Evolutionary conservation across 2,797 vertebrate species (phyloP).

Genomic region (Urophycis tenuis): DNA sequence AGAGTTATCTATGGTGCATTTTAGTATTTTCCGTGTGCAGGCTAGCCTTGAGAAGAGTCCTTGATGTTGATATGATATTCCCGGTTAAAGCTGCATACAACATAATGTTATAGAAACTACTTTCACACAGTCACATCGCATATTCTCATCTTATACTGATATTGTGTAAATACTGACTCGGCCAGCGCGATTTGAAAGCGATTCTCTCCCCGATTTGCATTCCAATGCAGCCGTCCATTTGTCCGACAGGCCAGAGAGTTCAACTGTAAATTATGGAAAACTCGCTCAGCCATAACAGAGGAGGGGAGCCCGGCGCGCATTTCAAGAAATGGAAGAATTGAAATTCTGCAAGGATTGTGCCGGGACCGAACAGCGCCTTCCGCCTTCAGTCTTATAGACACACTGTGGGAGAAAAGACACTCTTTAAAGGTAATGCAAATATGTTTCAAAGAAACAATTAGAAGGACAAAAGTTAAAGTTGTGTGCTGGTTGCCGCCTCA

Average conservation of each 20-base stretch:
- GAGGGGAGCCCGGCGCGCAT: not conserved
- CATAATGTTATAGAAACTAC: not conserved
- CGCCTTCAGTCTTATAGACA: not conserved
- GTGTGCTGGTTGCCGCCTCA: not conserved
- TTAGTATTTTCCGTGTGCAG: not conserved
- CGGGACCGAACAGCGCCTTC: not conserved
- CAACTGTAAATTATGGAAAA: slow-evolving; percentile 12
- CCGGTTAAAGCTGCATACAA: not conserved
- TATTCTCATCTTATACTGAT: not conserved
- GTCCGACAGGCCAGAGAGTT: slow-evolving; percentile 6
- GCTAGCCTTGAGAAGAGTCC: not conserved
- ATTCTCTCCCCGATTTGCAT: not conserved
- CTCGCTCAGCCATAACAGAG: not conserved
- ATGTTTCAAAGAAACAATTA: not conserved
- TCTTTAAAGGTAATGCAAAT: not conserved
- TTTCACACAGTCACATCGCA: not conserved
- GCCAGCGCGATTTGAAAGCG: not conserved
- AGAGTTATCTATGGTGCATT: not conserved
- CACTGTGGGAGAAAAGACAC: not conserved
- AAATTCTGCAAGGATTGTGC: not conserved
- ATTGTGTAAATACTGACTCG: not conserved
- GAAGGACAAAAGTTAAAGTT: not conserved
- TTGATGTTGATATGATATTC: not conserved
- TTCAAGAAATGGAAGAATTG: not conserved
- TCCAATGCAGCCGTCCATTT: not conserved